Evolutionary conservation across 2,797 vertebrate species (phyloP).

Genomic region (Parauchenoglanis punctatus): DNA sequence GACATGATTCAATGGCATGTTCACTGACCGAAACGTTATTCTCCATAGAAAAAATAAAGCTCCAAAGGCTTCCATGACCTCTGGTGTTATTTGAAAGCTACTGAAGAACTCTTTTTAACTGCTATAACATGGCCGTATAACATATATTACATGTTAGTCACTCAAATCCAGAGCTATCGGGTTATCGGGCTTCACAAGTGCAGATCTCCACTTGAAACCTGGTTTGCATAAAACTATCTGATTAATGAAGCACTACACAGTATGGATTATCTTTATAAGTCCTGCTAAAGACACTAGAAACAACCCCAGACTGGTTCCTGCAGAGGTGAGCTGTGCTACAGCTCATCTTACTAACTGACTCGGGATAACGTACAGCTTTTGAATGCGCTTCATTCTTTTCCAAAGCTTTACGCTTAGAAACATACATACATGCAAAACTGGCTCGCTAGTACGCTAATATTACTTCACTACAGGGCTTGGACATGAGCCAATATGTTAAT

Average conservation of each 20-base stretch:
- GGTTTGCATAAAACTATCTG: background rate
- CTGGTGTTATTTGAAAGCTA: background rate
- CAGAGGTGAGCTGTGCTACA: conserved; percentile 27
- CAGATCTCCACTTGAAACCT: background rate
- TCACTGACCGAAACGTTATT: background rate
- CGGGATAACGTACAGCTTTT: conserved; percentile 47
- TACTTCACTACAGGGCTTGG: background rate
- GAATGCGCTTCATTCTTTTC: conserved; percentile 50
- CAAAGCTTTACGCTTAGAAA: conserved; percentile 28
- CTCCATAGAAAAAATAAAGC: background rate
- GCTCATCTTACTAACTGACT: conserved; percentile 48
- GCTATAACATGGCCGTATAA: background rate
- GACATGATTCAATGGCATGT: background rate
- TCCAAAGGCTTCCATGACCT: background rate
- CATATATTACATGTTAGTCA: background rate
- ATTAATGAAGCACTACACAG: background rate
- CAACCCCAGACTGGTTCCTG: background rate
- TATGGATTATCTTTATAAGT: background rate
- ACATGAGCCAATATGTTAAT: background rate
- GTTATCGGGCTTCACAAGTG: background rate
- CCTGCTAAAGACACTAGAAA: conserved; percentile 9
- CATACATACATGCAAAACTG: background rate
- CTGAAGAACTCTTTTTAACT: background rate
- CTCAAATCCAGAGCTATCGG: background rate
- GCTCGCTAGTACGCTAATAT: background rate